These are phyloP conservation scores for Macrotus californicus DNA, from an alignment of 2,113 vertebrate genomes.

Conservation along the genomic window DNA sequence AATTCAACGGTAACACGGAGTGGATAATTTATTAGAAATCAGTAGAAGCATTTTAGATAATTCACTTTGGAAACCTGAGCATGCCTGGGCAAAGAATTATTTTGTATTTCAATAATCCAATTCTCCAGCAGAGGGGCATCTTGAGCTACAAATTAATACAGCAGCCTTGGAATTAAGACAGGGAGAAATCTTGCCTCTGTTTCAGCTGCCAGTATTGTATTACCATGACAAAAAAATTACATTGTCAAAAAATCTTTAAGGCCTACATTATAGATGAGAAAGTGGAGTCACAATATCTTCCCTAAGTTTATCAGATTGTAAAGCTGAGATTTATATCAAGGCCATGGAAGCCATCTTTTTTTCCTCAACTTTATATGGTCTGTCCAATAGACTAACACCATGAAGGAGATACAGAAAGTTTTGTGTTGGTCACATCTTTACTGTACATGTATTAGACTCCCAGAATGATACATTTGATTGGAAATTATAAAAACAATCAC, in stretches of 20 bases:
- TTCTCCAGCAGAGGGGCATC: conserved; percentile 75
- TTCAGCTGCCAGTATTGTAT: neutral
- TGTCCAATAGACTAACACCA: neutral
- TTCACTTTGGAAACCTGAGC: neutral
- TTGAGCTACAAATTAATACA: conserved; percentile 65
- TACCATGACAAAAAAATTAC: neutral
- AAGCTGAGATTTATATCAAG: neutral
- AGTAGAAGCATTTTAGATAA: neutral
- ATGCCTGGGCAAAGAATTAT: neutral
- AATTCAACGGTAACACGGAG: neutral
- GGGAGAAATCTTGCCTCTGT: neutral
- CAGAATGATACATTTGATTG: neutral
- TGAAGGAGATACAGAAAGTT: neutral
- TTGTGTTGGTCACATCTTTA: neutral
- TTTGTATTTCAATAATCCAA: neutral
- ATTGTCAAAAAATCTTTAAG: too few relatives aligned
- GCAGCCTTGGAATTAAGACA: neutral
- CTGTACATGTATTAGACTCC: neutral
- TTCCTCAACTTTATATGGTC: neutral
- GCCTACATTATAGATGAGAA: neutral
- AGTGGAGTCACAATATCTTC: neutral
- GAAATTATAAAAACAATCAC: neutral
- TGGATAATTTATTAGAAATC: neutral
- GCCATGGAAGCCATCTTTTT: neutral
- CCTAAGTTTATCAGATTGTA: neutral